Evolutionary conservation across 2,797 vertebrate species (phyloP).

Genomic region (Muscicapa striata): DNA sequence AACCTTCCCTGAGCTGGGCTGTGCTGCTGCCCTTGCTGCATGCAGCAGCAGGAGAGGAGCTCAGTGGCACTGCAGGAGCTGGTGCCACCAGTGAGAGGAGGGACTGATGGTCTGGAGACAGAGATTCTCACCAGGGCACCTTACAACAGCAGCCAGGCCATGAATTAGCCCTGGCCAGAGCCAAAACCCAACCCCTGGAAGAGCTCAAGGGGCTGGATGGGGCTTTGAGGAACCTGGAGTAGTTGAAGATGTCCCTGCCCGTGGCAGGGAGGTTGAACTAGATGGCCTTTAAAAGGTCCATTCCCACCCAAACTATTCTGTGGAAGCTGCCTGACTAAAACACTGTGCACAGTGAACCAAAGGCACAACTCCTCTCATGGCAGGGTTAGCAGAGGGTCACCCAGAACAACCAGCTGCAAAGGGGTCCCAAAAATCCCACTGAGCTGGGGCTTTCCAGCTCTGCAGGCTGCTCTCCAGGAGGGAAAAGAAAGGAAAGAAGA

Average conservation of each 20-base stretch:
- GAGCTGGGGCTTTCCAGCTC: background rate
- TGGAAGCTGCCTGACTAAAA: background rate
- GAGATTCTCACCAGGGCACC: fast-evolving
- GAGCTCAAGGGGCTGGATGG: fast-evolving
- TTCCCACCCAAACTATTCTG: too few species aligned
- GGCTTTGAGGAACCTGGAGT: background rate
- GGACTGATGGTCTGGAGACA: background rate
- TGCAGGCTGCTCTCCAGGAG: background rate
- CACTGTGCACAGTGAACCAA: fast-evolving
- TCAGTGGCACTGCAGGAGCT: fast-evolving
- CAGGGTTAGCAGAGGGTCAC: fast-evolving
- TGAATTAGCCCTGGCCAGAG: background rate
- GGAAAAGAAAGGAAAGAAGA: background rate
- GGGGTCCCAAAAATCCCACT: fast-evolving
- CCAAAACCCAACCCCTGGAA: background rate
- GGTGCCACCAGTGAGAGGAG: fast-evolving
- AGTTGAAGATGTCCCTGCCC: too few species aligned
- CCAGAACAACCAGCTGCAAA: background rate
- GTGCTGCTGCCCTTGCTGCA: fast-evolving
- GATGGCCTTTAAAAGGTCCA: background rate
- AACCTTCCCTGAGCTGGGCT: fast-evolving
- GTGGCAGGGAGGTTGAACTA: fast-evolving
- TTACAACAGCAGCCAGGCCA: fast-evolving
- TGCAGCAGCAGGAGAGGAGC: background rate
- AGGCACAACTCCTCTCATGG: fast-evolving